phyloP scores from a whole-genome alignment of 2,113 vertebrate species.

The Nipponia nippon region DNA sequence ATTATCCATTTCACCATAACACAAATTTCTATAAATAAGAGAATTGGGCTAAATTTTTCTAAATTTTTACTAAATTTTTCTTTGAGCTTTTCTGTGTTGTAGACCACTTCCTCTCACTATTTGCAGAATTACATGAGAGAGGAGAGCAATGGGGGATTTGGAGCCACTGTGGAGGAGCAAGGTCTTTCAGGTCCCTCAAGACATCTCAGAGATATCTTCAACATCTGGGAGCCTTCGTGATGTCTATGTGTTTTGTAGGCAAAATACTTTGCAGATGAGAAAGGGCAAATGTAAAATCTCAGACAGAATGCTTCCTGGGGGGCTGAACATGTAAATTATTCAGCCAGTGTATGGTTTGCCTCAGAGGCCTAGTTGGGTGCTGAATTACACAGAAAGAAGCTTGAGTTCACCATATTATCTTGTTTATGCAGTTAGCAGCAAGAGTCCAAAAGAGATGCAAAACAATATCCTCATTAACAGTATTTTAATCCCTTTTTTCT shows the following conservation, averaged over 20 bases:
- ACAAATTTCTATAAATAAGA: not conserved
- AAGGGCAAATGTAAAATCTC: not conserved
- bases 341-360: not conserved
- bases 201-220: not conserved
- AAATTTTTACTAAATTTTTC: not conserved
- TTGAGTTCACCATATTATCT: not conserved
- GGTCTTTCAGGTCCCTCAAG: not conserved
- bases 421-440: not conserved
- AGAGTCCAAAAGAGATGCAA: not conserved
- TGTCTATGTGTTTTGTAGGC: not conserved
- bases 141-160: not conserved
- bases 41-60: not conserved
- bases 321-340: not conserved
- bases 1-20: not conserved
- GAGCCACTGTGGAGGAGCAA: not conserved
- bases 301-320: not conserved
- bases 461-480: not conserved
- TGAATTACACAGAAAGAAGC: not conserved
- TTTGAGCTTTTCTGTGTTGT: not conserved
- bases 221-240: accelerated
- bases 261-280: not conserved
- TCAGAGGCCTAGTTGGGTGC: not conserved
- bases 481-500: not conserved
- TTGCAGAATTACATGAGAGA: not conserved
- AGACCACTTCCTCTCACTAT: not conserved